phyloP scores from a whole-genome alignment of 2,888 invertebrate genomes.

The Callinectes sapidus region DNA sequence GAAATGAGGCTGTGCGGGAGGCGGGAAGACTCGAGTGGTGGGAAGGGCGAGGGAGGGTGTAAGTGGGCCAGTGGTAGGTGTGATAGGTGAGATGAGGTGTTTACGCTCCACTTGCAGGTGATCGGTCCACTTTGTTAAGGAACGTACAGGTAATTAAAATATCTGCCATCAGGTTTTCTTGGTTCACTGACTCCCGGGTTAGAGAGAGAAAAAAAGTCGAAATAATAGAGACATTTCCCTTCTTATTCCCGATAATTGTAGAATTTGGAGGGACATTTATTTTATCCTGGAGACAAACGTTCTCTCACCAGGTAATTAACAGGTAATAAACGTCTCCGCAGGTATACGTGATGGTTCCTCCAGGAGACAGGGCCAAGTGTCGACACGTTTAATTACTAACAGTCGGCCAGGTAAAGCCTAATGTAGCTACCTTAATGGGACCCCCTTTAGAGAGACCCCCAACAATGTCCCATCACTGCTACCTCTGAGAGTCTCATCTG shows the following conservation, averaged over 20 bases:
- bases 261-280: conserved; percentile 12
- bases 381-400: neutral
- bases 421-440: neutral
- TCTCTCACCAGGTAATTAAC: conserved; percentile 5
- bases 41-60: neutral
- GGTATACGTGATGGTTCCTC: conserved; percentile 15
- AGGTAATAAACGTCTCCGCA: neutral
- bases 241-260: neutral
- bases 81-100: neutral
- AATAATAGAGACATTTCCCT: conserved; percentile 11
- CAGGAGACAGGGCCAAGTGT: neutral
- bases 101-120: neutral
- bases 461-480: neutral
- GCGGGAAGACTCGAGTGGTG: neutral
- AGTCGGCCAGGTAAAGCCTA: neutral
- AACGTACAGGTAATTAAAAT: neutral
- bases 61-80: neutral
- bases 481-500: neutral
- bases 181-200: conserved; percentile 3
- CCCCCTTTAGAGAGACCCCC: neutral
- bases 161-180: neutral
- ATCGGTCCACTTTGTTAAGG: neutral
- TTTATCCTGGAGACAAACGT: conserved; percentile 25
- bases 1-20: neutral
- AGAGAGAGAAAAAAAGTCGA: neutral